Base-by-base conservation (phyloP, 35 echinoderm and acorn worm genomes). In the Antedon bifida region DNA sequence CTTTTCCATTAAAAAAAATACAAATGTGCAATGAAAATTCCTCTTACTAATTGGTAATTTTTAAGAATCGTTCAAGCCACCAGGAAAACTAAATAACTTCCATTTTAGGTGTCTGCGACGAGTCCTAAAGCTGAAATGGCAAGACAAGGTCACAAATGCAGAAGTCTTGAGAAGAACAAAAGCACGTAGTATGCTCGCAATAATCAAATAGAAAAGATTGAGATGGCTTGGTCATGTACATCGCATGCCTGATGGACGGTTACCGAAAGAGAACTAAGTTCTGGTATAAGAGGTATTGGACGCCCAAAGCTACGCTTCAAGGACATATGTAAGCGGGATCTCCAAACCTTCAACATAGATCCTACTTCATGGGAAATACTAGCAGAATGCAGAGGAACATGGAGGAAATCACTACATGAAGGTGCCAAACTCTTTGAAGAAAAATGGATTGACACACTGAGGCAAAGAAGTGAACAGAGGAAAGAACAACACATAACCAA, bases 301-400 rank as follows among this genome's bases (percentile, higher is more conserved):
- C 32, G 84, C 0, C 84, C 74, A 0, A 36, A 38, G 16, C 23
- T 85, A 33, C 36, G n/a, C 31, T 85, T 85, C 75, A 78, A 78
- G 32, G 74, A 78, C 74, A 30, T 85, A 74, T 77, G 84, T 34
- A 85, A 85, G 29, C 73, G 84, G 30, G 74, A 85, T 28, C 16
- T 77, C 74, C 29, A 78, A 39, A 34, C 33, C 46, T 34, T 84
- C 51, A 64, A 7, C 51, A 64, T 64, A 64, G 51, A 64, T 64
- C 51, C 5, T 64, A 64, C 19, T 64, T 64, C 51, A 21, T 64
- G 51, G 51, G 51, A 64, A 64, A 2, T 64, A 64, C 26, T 64
- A 64, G 51, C 51, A 64, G 51, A 64, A 64, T 16, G 23, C 19
- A 11, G 51, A 64, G 51, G 51, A 64, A 64, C 51, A 64, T 64